These are phyloP conservation scores for Oxygymnocypris stewartii DNA, from an alignment of 2,113 vertebrate species.

Conservation along the genomic window DNA sequence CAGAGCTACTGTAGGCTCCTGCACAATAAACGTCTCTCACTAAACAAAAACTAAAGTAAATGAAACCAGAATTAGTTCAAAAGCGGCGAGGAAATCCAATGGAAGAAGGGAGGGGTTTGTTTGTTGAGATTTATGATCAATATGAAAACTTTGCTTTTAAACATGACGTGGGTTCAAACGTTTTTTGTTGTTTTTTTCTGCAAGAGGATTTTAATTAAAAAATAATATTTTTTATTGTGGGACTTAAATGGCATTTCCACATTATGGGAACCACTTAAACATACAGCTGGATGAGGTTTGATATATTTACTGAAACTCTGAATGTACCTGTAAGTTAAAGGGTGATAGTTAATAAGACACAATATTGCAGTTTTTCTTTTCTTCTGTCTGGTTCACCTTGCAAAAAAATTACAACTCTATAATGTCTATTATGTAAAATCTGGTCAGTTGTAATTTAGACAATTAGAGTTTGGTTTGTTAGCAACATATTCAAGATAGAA, in stretches of 20 bases:
- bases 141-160: constrained; percentile 30
- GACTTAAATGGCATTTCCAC: not conserved
- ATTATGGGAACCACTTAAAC: not conserved
- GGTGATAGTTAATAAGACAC: not conserved
- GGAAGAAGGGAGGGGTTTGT: not conserved
- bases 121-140: constrained; percentile 4
- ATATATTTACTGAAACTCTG: not conserved
- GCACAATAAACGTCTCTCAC: constrained; percentile 19
- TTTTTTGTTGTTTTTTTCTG: not conserved
- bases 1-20: not conserved
- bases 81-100: not conserved
- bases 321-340: constrained; percentile 30
- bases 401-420: not conserved
- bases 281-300: not conserved
- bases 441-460: not conserved
- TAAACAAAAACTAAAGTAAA: constrained; percentile 31
- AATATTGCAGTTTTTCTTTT: not conserved
- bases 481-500: not conserved
- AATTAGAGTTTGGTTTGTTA: not conserved
- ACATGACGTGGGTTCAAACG: not conserved
- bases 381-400: constrained; percentile 11
- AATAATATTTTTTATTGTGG: not conserved
- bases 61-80: constrained; percentile 33
- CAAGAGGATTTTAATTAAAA: not conserved
- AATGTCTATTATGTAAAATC: not conserved